Evolutionary conservation across 2,888 invertebrate species (phyloP).

Genomic region (Drosophila nr. medialis): DNA sequence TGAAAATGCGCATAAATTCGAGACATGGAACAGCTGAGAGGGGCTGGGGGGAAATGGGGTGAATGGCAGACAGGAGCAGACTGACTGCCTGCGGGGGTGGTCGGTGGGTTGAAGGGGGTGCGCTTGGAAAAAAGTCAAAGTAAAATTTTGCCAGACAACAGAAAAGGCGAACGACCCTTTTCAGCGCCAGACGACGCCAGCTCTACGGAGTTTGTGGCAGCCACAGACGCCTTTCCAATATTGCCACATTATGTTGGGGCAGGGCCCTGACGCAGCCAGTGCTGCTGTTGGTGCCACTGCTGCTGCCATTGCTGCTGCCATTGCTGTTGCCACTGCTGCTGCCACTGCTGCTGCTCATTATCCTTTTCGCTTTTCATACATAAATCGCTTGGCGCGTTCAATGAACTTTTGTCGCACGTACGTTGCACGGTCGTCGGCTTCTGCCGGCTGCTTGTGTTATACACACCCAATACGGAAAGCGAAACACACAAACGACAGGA

Average conservation of each 20-base stretch:
- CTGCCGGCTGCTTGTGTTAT: conserved; percentile 65
- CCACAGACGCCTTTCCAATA: conserved; percentile 32
- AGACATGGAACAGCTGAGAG: conserved; percentile 26
- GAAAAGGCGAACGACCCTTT: conserved; percentile 82
- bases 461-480: conserved; percentile 84
- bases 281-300: conserved; percentile 31
- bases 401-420: conserved; percentile 76
- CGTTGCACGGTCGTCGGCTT: conserved; percentile 81
- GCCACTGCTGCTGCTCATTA: conserved; percentile 72
- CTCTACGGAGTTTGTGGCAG: conserved; percentile 23
- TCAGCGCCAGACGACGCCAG: conserved; percentile 75
- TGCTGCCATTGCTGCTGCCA: conserved; percentile 31
- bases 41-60: conserved; percentile 1
- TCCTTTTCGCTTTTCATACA: conserved; percentile 83
- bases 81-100: conserved; percentile 10
- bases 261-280: conserved; percentile 56
- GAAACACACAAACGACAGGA: conserved; percentile 77
- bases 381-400: conserved; percentile 76
- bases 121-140: conserved; percentile 68
- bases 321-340: too few species aligned
- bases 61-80: conserved; percentile 49
- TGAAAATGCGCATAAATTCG: conserved; percentile 78
- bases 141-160: conserved; percentile 77
- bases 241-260: conserved; percentile 66
- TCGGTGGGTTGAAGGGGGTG: conserved; percentile 8